Conservation (phyloP, 35 echinoderm and acorn worm genomes). For the Ptychodera flava region DNA sequence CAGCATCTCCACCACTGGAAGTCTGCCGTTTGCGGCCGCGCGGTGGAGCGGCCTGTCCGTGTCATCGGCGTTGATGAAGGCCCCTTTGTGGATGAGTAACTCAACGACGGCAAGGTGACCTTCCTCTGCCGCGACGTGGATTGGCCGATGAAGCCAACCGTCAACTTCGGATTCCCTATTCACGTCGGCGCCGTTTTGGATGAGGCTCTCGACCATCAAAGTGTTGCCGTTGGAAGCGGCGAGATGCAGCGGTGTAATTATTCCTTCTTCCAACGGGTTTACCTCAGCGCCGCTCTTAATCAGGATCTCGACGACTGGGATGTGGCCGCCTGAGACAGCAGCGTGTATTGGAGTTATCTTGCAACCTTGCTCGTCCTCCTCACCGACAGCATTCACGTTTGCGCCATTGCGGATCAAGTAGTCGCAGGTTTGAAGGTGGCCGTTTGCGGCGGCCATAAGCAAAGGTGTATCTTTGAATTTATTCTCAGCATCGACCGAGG, state of each 20-base stretch:
- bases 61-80: conserved; percentile 43
- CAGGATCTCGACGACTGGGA: conserved; percentile 29
- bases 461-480: conserved; percentile 30
- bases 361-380: neutral
- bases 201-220: conserved; percentile 47
- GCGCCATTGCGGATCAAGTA: neutral
- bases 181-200: conserved; percentile 43
- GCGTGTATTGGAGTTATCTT: neutral
- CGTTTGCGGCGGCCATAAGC: neutral
- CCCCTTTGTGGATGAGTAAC: conserved; percentile 44
- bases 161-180: conserved; percentile 5
- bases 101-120: conserved; percentile 57
- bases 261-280: conserved; percentile 33
- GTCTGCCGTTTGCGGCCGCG: conserved; percentile 26
- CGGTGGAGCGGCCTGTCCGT: conserved; percentile 63
- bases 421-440: neutral
- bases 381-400: neutral
- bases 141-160: conserved; percentile 4
- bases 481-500: conserved; percentile 68
- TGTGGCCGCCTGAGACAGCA: neutral
- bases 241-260: conserved; percentile 67
- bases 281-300: conserved; percentile 28
- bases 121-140: conserved; percentile 65
- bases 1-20: conserved; percentile 42
- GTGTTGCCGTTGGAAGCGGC: conserved; percentile 62